These are phyloP conservation scores for Odontomyia ornata DNA, from an alignment of 2,888 invertebrate species.

Conservation along the genomic window DNA sequence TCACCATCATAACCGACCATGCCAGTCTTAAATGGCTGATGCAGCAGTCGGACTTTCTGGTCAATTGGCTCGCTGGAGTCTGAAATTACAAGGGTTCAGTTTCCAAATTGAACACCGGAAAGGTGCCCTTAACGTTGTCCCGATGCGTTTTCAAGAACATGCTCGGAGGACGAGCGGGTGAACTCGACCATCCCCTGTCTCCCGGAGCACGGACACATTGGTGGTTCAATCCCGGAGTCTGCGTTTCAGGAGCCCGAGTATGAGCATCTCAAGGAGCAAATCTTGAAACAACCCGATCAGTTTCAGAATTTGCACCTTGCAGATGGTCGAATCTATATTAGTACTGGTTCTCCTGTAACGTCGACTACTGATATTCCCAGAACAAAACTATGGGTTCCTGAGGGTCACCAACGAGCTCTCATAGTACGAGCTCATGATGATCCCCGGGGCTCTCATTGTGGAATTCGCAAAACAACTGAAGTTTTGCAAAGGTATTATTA, in stretches of 20 bases:
- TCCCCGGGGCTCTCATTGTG: conserved; percentile 28
- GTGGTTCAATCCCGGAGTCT: neutral
- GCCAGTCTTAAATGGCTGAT: conserved; percentile 38
- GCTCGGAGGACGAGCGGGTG: neutral
- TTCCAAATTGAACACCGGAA: conserved; percentile 37
- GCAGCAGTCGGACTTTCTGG: conserved; percentile 20
- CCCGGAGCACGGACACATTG: neutral
- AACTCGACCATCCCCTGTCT: neutral
- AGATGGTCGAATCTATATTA: neutral
- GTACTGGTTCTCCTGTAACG: neutral
- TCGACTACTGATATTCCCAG: neutral
- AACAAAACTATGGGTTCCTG: conserved; percentile 1
- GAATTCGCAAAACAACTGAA: conserved; percentile 44
- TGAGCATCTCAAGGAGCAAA: neutral
- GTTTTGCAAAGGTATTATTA: conserved; percentile 45
- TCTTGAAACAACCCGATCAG: neutral
- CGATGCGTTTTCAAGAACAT: conserved; percentile 27
- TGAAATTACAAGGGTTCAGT: conserved; percentile 34
- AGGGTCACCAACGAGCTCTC: neutral
- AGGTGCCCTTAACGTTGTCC: conserved; percentile 27
- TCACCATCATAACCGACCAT: conserved; percentile 45
- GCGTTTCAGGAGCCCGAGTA: neutral
- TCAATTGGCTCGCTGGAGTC: conserved; percentile 26
- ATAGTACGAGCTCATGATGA: conserved; percentile 32
- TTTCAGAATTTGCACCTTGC: neutral